phyloP scores from a whole-genome alignment of 2,797 vertebrate species.

The Thaleichthys pacificus region DNA sequence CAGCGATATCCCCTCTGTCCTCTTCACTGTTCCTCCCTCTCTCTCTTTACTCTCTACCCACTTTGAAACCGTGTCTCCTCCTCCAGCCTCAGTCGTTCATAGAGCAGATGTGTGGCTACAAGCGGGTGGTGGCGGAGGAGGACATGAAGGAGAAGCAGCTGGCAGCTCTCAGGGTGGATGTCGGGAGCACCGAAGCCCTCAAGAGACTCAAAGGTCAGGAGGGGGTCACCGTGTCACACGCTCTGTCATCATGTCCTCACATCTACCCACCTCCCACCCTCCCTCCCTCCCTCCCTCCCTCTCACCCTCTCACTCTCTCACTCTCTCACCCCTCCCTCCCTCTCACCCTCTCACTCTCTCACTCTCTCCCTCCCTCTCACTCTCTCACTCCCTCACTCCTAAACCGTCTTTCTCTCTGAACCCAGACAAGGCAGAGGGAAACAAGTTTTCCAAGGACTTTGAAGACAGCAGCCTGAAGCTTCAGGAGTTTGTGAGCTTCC shows the following conservation, averaged over 20 bases:
- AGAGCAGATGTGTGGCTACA: slow-evolving; percentile 82
- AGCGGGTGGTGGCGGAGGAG: slow-evolving; percentile 84
- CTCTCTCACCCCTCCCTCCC: neutral
- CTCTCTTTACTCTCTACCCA: neutral
- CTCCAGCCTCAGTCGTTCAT: slow-evolving; percentile 87
- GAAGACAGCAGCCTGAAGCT: slow-evolving; percentile 94
- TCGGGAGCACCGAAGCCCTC: slow-evolving; percentile 93
- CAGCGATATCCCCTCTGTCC: slow-evolving; percentile 41
- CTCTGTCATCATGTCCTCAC: neutral
- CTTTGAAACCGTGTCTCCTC: neutral
- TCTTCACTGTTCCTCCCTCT: neutral
- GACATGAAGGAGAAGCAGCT: slow-evolving; percentile 94
- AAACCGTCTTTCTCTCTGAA: slow-evolving; percentile 8
- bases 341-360: neutral
- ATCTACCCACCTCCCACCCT: slow-evolving; percentile 15
- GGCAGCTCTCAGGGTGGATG: slow-evolving; percentile 86
- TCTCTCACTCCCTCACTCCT: slow-evolving; percentile 16
- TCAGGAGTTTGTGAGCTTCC: slow-evolving; percentile 90
- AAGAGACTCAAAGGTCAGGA: slow-evolving; percentile 93
- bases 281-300: neutral
- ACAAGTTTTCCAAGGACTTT: slow-evolving; percentile 96
- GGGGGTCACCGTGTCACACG: neutral
- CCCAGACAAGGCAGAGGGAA: slow-evolving; percentile 94
- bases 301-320: neutral
- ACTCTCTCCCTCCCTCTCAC: neutral